Base-by-base conservation (phyloP, 2,888 invertebrate genomes). In the Gibbula magus region DNA sequence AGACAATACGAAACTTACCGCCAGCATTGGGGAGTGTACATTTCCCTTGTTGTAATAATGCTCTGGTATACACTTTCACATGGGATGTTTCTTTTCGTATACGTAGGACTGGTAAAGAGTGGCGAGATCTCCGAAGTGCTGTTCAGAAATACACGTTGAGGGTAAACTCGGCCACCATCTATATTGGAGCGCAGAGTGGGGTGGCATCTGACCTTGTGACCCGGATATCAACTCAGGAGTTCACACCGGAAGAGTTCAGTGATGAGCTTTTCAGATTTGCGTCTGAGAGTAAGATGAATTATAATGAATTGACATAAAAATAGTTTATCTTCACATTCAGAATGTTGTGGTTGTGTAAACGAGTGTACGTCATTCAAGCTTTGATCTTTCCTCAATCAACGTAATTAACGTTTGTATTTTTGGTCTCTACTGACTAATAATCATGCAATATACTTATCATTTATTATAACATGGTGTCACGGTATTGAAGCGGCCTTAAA, bases 201-300 rank as follows among this genome's bases (percentile, higher is more conserved):
- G 83, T 82, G 1, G 82, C 83, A 18, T 80, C 77, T 29, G 83
- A 83, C 10, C 80, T 83, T 51, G 74, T 73, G 22, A 13, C 35
- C 53, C 66, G 78, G 20, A 67, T 83, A 52, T 61, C 29, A 39
- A 35, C 32, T 25, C 32, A 13, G 3, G 35, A 2, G 0, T 52
- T 75, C n/a, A 54, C 54, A 4, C 78, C 80, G 0, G 83, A 70
- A 2, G 53, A 45, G n/a, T 52, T 73, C 66, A 70, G 77, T 5
- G 78, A 79, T n/a, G 54, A 70, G n/a, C 80, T 83, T 67, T 83
- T 83, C 73, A 79, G 78, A 70, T 83, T 76, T 54, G 78, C 81
- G 1, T 29, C 81, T 2, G 83, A 83, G 75, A 81, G 83, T 79
- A 66, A 45, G 75, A 45, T 45, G 45, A 22, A 13, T 25, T 22